Base-by-base conservation (phyloP, 1,140 invertebrate genomes). In the Orchesella cincta region DNA sequence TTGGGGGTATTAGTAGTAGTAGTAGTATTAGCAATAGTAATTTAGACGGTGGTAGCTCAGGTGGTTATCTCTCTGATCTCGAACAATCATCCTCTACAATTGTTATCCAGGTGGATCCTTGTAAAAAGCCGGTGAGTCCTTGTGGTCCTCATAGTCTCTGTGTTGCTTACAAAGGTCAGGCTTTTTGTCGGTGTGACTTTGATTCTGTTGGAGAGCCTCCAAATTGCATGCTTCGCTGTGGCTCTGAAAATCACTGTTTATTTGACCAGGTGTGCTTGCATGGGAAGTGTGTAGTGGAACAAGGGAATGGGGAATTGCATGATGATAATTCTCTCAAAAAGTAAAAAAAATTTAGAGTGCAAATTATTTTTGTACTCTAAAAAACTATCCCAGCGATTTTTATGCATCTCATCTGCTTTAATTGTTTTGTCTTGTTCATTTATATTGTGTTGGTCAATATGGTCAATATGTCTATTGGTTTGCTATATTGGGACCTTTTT, bases 181-280 rank as follows among this genome's bases (percentile, higher is more conserved):
- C 87, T 8, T 85, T 87, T 26, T 89, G 88, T 80, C 85, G 86
- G 23, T 93, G 92, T 84, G 85, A 89, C 5, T 84, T 90, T 0
- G 90, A 89, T 81, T 90, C 89, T 0, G 81, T 86, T 51, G 92
- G 92, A 87, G 75, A 84, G 18, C 83, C 86, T 29, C 79, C 81
- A 20, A 78, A 78, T 33, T 83, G 83, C 78, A 79, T 18, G n/a
- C 76, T 46, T 8, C 71, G 71, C 3, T 73, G 71, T 51, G 39
- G 39, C 3, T 26, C 16, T 14, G 71, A 73, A 2, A n/a, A 36
- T n/a, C 71, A 73, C 36, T 73, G 71, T 46, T 16, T 73, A 2
- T 73, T 73, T 73, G 39, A 73, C 36, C 35, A 73, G 35, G 20
- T 51, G 3, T 73, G 71, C 26, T 5, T 73, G 3, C 35, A 46